Conservation (phyloP, 2,113 vertebrate species). For the Gracilinanus agilis region DNA sequence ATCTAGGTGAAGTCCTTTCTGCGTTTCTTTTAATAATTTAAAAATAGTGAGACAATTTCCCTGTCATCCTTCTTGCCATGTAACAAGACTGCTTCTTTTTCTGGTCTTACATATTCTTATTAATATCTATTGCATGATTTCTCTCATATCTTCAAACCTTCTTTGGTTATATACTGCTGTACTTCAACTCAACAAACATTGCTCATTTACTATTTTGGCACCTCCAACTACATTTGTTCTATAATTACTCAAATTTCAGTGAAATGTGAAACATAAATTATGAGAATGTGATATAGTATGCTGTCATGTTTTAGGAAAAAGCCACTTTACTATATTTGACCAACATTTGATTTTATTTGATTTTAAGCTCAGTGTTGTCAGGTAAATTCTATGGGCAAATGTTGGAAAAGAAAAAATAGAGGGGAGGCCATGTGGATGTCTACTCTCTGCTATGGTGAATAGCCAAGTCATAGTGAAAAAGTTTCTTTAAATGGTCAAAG, state of each 20-base stretch:
- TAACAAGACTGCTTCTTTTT: too few relatives aligned
- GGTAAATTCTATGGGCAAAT: neutral
- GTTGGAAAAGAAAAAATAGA: neutral
- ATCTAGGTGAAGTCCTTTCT: neutral
- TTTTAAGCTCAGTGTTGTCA: neutral
- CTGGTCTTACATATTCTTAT: too few relatives aligned
- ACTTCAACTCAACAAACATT: neutral
- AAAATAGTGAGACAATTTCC: too few relatives aligned
- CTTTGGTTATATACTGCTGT: too few relatives aligned
- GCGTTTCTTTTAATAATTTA: neutral
- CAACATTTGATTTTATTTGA: neutral
- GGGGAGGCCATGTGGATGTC: neutral
- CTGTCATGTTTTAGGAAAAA: neutral
- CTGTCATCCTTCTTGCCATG: too few relatives aligned
- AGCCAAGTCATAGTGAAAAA: neutral
- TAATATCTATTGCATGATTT: too few relatives aligned
- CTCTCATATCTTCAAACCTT: too few relatives aligned
- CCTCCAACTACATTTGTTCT: neutral
- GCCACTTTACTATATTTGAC: neutral
- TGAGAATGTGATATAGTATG: neutral
- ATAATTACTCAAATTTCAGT: neutral
- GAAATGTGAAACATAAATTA: conserved; percentile 11
- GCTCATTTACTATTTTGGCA: neutral
- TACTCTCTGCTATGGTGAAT: neutral
- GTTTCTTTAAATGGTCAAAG: neutral